Conservation (phyloP, 64 coral and sea anemone genomes). For the Stichodactyla mertensii region DNA sequence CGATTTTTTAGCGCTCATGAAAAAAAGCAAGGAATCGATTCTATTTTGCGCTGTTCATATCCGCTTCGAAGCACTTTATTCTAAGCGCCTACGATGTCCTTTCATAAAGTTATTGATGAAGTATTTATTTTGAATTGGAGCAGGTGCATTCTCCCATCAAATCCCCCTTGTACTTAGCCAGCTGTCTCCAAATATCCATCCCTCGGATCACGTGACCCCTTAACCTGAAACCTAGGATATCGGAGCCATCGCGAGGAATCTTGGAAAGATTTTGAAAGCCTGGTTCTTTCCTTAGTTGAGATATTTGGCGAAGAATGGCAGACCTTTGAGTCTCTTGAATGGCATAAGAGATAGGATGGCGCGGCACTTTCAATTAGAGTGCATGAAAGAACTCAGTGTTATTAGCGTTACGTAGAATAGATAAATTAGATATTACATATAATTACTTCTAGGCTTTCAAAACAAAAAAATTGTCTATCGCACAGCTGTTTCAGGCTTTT, state of each 20-base stretch:
- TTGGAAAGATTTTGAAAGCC: background rate
- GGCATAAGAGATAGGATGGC: background rate
- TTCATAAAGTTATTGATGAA: conserved; percentile 99
- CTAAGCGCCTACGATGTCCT: conserved; percentile 84
- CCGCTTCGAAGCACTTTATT: conserved; percentile 95
- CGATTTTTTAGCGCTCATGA: background rate
- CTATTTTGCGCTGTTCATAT: conserved; percentile 88
- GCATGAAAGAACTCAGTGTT: conserved; percentile 64
- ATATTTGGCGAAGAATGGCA: background rate
- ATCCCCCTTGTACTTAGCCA: conserved; percentile 56
- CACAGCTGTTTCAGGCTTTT: conserved; percentile 69
- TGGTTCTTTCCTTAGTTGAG: background rate
- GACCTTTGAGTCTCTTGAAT: background rate
- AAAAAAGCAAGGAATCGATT: conserved; percentile 30
- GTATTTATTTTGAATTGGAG: conserved; percentile 93
- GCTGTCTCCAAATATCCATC: conserved; percentile 45
- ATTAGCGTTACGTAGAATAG: conserved; percentile 82
- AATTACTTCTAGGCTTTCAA: conserved; percentile 98
- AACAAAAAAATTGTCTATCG: conserved; percentile 87
- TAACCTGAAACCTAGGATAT: conserved; percentile 5
- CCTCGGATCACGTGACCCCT: conserved; percentile 52
- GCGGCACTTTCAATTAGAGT: conserved; percentile 78
- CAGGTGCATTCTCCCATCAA: conserved; percentile 95
- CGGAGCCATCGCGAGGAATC: background rate
- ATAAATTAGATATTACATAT: conserved; percentile 99